Conservation (phyloP, 1,140 invertebrate species). For the Wiebesia pumilae region DNA sequence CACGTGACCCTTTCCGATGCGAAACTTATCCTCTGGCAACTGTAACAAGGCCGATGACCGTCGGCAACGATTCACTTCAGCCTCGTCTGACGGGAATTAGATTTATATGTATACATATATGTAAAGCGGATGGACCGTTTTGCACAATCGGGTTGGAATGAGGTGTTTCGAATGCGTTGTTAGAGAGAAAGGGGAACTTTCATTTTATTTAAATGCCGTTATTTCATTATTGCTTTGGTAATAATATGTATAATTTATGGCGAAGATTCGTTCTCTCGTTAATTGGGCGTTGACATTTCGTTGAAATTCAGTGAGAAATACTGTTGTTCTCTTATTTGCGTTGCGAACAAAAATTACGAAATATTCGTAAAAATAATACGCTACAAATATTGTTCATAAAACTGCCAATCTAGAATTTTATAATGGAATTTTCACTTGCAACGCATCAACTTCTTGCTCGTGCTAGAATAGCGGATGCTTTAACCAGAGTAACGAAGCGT, state of each 20-base stretch:
- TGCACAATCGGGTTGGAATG: neutral
- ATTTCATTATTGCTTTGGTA: neutral
- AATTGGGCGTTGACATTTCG: neutral
- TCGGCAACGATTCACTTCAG: constrained; percentile 9
- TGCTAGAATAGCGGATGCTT: neutral
- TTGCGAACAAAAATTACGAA: neutral
- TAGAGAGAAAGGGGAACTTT: constrained; percentile 7
- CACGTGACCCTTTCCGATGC: neutral
- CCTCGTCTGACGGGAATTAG: constrained; percentile 11
- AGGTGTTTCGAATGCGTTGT: neutral
- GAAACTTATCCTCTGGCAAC: neutral
- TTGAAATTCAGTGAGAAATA: neutral
- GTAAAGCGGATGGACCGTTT: neutral
- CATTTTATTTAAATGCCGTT: constrained; percentile 18
- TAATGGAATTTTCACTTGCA: neutral
- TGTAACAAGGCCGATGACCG: constrained; percentile 38
- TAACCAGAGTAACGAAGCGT: neutral
- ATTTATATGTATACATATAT: constrained; percentile 10
- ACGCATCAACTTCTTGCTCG: neutral
- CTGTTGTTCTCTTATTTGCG: neutral
- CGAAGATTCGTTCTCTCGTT: neutral
- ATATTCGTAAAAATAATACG: neutral
- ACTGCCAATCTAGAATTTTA: neutral
- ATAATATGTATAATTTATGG: constrained; percentile 6
- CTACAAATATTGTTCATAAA: neutral